Evolutionary conservation across 1,140 invertebrate genomes (phyloP).

Genomic region (Sinonovacula constricta): DNA sequence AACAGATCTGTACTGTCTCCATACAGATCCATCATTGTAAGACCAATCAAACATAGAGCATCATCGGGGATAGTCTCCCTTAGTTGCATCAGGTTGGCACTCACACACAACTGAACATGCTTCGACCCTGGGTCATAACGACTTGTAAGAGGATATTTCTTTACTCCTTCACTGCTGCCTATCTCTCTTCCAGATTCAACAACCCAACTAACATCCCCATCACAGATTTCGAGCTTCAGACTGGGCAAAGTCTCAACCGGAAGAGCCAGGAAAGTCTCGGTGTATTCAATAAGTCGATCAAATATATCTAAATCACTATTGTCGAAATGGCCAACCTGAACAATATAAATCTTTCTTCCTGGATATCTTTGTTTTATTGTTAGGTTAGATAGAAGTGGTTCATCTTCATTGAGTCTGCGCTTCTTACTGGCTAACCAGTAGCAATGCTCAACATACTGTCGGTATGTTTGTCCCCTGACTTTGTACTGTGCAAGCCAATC

Average conservation of each 20-base stretch:
- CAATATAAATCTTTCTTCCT: conserved; percentile 71
- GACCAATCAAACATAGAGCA: conserved; percentile 71
- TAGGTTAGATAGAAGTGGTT: conserved; percentile 56
- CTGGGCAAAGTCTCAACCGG: conserved; percentile 64
- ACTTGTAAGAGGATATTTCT: conserved; percentile 55
- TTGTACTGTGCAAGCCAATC: conserved; percentile 75
- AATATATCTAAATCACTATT: conserved; percentile 52
- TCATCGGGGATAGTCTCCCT: conserved; percentile 62
- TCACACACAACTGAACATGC: conserved; percentile 67
- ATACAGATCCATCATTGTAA: conserved; percentile 73
- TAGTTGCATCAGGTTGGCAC: conserved; percentile 62
- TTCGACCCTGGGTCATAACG: conserved; percentile 62
- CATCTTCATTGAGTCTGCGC: conserved; percentile 59
- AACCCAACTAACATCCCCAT: conserved; percentile 53
- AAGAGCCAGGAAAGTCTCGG: conserved; percentile 64
- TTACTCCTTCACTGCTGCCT: conserved; percentile 43
- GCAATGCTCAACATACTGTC: conserved; percentile 61
- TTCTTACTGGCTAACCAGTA: conserved; percentile 66
- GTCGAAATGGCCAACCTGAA: conserved; percentile 65
- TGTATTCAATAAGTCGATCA: conserved; percentile 63
- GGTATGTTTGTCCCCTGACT: conserved; percentile 70
- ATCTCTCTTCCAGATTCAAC: conserved; percentile 41
- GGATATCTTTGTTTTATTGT: conserved; percentile 68
- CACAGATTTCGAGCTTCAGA: conserved; percentile 57
- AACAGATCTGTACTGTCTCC: conserved; percentile 71